phyloP scores from a whole-genome alignment of 2,797 vertebrate species.

The Rachycentron canadum region DNA sequence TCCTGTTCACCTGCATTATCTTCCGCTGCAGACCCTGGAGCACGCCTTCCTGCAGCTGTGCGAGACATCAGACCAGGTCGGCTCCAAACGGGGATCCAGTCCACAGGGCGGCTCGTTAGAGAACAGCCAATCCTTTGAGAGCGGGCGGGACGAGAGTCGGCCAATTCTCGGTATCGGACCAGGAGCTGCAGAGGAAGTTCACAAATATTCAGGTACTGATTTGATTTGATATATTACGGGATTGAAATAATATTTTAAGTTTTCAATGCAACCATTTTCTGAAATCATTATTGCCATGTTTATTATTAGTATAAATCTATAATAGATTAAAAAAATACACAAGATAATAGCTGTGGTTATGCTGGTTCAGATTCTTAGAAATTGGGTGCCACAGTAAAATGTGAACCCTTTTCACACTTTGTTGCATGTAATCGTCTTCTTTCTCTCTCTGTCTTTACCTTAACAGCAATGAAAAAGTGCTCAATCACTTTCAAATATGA shows the following conservation, averaged over 20 bases:
- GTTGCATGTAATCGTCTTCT: no score
- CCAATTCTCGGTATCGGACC: conserved; percentile 73
- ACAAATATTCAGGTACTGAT: conserved; percentile 75
- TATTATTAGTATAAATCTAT: background rate
- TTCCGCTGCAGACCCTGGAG: conserved; percentile 82
- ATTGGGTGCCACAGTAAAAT: no score
- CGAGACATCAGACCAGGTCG: conserved; percentile 78
- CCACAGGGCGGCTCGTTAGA: conserved; percentile 53
- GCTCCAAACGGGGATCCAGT: conserved; percentile 52
- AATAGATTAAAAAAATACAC: no score
- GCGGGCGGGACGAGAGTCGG: conserved; percentile 78
- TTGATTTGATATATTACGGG: no score
- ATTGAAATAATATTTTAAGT: background rate
- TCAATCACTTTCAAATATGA: no score
- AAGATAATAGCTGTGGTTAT: no score
- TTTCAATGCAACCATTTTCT: background rate
- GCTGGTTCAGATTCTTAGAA: no score
- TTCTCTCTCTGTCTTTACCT: no score
- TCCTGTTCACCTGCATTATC: background rate
- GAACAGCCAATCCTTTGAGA: conserved; percentile 78
- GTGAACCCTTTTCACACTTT: no score
- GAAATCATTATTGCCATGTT: no score
- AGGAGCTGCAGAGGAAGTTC: conserved; percentile 51
- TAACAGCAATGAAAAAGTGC: no score
- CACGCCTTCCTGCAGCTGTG: conserved; percentile 87